A percentile compares a stretch with the other conserved stretches of the same genome.
These are phyloP conservation scores for Bergia sp. DNA, from an alignment of 92 coral and sea anemone species.

Conservation along the genomic window DNA sequence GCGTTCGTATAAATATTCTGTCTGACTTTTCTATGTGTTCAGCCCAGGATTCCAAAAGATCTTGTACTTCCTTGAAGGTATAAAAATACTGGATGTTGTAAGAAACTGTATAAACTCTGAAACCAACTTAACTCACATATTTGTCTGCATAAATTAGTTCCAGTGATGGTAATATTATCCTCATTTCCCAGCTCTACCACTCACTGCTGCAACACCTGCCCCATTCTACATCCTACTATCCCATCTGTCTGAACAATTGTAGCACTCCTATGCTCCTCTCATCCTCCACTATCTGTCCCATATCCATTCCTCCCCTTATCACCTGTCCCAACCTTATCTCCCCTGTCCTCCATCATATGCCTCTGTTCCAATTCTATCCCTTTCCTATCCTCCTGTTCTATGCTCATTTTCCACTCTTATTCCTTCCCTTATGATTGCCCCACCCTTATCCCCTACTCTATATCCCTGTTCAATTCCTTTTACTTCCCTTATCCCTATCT, in stretches of 20 bases:
- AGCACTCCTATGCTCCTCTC: not conserved
- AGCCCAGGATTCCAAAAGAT: slow-evolving; percentile 86
- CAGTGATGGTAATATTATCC: no score
- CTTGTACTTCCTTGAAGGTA: slow-evolving; percentile 78
- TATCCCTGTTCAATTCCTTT: not conserved
- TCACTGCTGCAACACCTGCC: no score
- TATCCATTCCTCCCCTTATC: not conserved
- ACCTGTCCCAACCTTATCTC: no score
- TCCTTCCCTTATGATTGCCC: not conserved
- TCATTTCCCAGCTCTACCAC: no score
- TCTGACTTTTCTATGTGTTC: slow-evolving; percentile 77
- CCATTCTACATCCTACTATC: no score
- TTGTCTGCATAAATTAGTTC: not conserved
- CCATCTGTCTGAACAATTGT: no score
- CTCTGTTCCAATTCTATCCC: not conserved
- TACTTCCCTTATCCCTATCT: no score
- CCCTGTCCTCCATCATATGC: no score
- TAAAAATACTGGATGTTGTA: not conserved
- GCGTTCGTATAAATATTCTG: slow-evolving; percentile 83
- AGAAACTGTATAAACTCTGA: not conserved
- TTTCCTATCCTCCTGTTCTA: no score
- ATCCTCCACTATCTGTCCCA: not conserved
- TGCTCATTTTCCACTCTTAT: not conserved
- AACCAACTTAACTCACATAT: no score
- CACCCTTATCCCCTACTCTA: not conserved